phyloP scores from a whole-genome alignment of 1,140 invertebrate species.

The Brachionus sp. region DNA sequence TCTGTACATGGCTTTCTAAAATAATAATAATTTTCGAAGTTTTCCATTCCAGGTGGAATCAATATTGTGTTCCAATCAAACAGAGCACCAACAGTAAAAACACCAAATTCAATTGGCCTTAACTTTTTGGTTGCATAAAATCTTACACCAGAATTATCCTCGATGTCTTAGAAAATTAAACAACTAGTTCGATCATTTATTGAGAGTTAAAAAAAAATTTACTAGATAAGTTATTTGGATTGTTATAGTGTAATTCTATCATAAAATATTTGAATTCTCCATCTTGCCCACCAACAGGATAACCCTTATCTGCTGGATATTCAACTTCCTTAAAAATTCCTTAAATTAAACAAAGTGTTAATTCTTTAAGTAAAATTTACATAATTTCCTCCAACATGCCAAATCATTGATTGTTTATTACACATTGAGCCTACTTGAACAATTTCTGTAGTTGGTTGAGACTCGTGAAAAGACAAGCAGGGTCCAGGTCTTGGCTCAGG shows the following conservation, averaged over 20 bases:
- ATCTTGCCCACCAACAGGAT: background rate
- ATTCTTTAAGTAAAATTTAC: background rate
- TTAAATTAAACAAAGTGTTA: background rate
- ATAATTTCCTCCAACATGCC: slow-evolving; percentile 19
- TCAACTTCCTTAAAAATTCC: slow-evolving; percentile 11
- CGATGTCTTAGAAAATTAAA: background rate
- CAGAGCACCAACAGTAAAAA: background rate
- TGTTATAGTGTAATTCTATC: slow-evolving; percentile 14
- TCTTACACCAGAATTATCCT: background rate
- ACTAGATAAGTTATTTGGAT: background rate
- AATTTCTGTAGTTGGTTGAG: background rate
- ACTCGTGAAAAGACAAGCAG: background rate
- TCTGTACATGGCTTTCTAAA: background rate
- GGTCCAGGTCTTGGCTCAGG: background rate
- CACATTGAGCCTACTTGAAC: background rate
- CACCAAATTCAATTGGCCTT: slow-evolving; percentile 10
- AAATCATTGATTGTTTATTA: background rate
- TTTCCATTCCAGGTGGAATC: background rate
- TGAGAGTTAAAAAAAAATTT: background rate
- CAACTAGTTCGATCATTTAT: background rate
- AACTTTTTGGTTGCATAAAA: slow-evolving; percentile 20
- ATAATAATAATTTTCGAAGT: background rate
- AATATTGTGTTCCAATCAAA: background rate
- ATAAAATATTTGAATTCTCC: slow-evolving; percentile 36
- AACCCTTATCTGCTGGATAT: background rate